These are phyloP conservation scores for Scalopus aquaticus DNA, from an alignment of 2,113 vertebrate species.

Conservation along the genomic window DNA sequence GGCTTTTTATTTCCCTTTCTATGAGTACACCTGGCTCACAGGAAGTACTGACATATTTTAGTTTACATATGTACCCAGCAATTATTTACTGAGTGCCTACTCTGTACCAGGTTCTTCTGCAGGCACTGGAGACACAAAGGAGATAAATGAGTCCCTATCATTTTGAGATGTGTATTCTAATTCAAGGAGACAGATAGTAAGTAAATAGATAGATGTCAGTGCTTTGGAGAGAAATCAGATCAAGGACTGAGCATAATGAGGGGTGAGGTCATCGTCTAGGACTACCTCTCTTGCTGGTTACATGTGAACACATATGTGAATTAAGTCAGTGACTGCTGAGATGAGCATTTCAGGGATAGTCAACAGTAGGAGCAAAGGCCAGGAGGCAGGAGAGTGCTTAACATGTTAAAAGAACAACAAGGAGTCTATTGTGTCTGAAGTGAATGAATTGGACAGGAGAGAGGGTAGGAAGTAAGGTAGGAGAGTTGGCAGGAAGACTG, in stretches of 20 bases:
- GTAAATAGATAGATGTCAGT: not conserved
- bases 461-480: not conserved
- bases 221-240: not conserved
- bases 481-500: not conserved
- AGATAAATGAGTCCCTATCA: not conserved
- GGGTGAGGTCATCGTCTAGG: fast-evolving
- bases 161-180: not conserved
- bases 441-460: too few relatives aligned
- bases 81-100: not conserved
- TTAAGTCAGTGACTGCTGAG: not conserved
- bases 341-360: not conserved
- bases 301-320: not conserved
- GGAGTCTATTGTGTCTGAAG: not conserved
- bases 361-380: not conserved
- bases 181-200: not conserved
- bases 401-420: not conserved
- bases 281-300: not conserved
- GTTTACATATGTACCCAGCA: not conserved
- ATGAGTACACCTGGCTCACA: not conserved
- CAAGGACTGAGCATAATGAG: not conserved
- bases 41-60: too few relatives aligned
- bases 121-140: not conserved
- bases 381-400: not conserved
- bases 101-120: not conserved
- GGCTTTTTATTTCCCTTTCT: not conserved